phyloP scores from a whole-genome alignment of 2,113 vertebrate species.

The Strix uralensis region DNA sequence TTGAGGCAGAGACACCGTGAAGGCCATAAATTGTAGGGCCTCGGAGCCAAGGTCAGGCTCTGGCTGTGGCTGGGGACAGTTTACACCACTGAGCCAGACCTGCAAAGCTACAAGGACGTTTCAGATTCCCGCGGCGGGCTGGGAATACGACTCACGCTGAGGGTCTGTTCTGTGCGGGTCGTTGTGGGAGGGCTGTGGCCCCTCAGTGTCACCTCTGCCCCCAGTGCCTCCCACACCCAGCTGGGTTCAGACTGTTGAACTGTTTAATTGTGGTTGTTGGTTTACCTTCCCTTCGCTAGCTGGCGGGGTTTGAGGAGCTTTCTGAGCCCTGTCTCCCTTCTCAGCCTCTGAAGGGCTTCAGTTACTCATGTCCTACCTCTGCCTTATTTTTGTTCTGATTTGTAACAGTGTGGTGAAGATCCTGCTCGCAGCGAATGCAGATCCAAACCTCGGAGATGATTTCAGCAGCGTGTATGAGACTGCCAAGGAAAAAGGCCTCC shows the following conservation, averaged over 20 bases:
- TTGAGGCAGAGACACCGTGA: accelerated
- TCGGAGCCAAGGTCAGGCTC: background rate
- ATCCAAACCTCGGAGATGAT: conserved; percentile 90
- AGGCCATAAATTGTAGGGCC: no score
- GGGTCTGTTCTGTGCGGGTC: background rate
- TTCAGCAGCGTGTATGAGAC: conserved; percentile 94
- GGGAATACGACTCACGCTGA: background rate
- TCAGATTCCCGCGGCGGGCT: accelerated
- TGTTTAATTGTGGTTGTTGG: background rate
- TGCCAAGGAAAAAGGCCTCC: conserved; percentile 88
- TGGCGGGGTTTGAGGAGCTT: background rate
- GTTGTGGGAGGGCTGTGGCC: background rate
- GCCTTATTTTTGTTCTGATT: background rate
- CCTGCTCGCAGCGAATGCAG: conserved; percentile 85
- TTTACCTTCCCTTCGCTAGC: background rate
- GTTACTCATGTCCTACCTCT: background rate
- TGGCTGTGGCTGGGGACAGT: accelerated
- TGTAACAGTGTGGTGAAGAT: conserved; percentile 81
- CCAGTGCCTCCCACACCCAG: background rate
- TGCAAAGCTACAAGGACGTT: background rate
- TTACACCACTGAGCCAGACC: background rate
- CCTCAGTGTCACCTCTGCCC: background rate
- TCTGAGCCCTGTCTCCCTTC: background rate
- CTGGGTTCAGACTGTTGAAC: background rate
- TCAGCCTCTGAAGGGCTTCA: background rate